phyloP scores from a whole-genome alignment of 1,140 invertebrate genomes.

The Brachionus manjavacas region DNA sequence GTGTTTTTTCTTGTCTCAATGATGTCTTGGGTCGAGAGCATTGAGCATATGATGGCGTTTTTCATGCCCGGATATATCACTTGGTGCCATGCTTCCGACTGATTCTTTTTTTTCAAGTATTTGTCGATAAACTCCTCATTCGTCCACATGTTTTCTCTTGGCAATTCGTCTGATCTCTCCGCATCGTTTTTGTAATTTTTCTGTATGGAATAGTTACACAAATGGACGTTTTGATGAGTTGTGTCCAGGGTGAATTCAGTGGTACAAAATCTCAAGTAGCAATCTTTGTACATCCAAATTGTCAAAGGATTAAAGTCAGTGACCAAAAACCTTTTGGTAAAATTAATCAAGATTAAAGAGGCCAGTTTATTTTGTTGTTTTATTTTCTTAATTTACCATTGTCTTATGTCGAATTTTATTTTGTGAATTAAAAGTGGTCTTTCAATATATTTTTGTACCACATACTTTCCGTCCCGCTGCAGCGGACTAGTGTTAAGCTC shows the following conservation, averaged over 20 bases:
- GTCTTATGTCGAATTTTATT: conserved; percentile 82
- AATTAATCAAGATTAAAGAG: conserved; percentile 65
- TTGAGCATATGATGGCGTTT: conserved; percentile 75
- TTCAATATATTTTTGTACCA: conserved; percentile 89
- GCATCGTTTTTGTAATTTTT: conserved; percentile 76
- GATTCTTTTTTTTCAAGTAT: conserved; percentile 53
- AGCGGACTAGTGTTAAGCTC: conserved; percentile 44
- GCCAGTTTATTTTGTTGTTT: neutral
- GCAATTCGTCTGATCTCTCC: conserved; percentile 69
- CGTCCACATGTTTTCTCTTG: conserved; percentile 78
- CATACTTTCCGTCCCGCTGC: conserved; percentile 69
- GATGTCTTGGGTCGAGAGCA: conserved; percentile 72
- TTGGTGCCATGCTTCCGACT: conserved; percentile 51
- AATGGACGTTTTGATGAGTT: conserved; percentile 81
- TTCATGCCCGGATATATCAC: conserved; percentile 83
- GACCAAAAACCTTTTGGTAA: conserved; percentile 72
- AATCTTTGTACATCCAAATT: conserved; percentile 81
- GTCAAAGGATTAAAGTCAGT: conserved; percentile 81
- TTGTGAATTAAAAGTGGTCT: conserved; percentile 71
- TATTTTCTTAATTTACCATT: conserved; percentile 48
- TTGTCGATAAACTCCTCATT: conserved; percentile 61
- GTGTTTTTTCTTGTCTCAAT: conserved; percentile 71
- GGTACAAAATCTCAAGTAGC: conserved; percentile 85
- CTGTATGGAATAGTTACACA: conserved; percentile 88
- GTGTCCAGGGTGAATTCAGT: conserved; percentile 75